Percentiles rank a stretch among this genome's conserved stretches.
phyloP scores from a whole-genome alignment of 2,888 invertebrate species.

The Trileptium ribeirensis region DNA sequence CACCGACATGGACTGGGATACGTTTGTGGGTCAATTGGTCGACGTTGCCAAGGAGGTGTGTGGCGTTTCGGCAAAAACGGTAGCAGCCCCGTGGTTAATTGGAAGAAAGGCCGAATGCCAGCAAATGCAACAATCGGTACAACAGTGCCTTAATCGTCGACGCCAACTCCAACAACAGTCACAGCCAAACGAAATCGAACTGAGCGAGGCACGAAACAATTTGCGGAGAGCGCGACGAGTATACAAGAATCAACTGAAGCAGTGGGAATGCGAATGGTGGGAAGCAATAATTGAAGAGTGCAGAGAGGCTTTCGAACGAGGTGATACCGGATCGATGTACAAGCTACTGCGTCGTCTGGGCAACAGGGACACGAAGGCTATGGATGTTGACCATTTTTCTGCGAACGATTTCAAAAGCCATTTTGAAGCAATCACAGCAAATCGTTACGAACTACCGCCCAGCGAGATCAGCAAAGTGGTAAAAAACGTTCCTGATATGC shows the following conservation, averaged over 20 bases:
- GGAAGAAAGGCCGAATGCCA: constrained; percentile 5
- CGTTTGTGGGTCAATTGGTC: background rate
- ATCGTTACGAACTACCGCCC: background rate
- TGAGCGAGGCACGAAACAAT: background rate
- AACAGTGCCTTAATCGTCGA: background rate
- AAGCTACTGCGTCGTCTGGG: background rate
- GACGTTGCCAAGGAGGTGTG: background rate
- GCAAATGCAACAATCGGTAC: background rate
- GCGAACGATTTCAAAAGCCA: background rate
- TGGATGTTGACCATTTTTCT: background rate
- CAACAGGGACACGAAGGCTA: background rate
- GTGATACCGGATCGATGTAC: constrained; percentile 5
- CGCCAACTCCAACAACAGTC: background rate
- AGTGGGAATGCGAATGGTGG: constrained; percentile 8
- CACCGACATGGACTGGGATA: background rate
- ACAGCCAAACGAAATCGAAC: background rate
- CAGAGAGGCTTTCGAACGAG: background rate
- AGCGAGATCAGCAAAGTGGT: background rate
- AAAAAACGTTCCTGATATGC: background rate
- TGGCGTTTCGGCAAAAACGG: background rate
- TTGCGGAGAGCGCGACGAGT: background rate
- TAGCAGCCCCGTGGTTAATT: background rate
- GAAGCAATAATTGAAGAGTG: background rate
- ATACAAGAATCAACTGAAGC: background rate
- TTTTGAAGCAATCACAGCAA: background rate